These are phyloP conservation scores for Bradysia coprophila DNA, from an alignment of 1,140 invertebrate species.

Conservation along the genomic window DNA sequence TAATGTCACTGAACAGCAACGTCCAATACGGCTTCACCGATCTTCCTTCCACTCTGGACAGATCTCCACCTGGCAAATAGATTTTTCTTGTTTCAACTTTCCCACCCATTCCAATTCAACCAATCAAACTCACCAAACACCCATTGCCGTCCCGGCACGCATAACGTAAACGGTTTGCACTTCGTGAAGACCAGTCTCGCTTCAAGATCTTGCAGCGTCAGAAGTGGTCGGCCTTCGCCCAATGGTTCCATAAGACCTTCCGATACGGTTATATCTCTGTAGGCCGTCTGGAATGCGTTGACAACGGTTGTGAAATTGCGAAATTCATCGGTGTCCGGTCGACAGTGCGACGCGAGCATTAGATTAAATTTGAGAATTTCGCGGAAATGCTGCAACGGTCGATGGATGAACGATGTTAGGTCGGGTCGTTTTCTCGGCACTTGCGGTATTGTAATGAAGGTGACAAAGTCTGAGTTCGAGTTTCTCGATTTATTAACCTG, in stretches of 20 bases:
- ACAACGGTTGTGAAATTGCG: constrained; percentile 23
- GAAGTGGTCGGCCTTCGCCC: constrained; percentile 53
- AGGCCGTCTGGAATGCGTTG: constrained; percentile 30
- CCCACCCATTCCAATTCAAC: neutral
- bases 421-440: constrained; percentile 62
- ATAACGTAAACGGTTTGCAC: constrained; percentile 70
- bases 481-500: constrained; percentile 38
- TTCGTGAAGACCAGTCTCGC: constrained; percentile 68
- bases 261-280: constrained; percentile 60
- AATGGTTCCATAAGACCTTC: constrained; percentile 67
- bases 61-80: constrained; percentile 35
- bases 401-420: constrained; percentile 57
- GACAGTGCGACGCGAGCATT: constrained; percentile 18
- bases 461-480: constrained; percentile 41
- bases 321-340: constrained; percentile 21
- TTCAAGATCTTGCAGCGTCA: constrained; percentile 64
- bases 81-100: too few species aligned
- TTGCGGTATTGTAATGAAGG: constrained; percentile 53
- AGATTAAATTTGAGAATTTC: constrained; percentile 34
- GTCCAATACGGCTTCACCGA: constrained; percentile 66
- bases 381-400: constrained; percentile 58
- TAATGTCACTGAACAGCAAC: constrained; percentile 59
- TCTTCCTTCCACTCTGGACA: constrained; percentile 63
- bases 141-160: constrained; percentile 65
- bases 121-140: constrained; percentile 35